Conservation (phyloP, 1,140 invertebrate genomes). For the Drosophila virilis region DNA sequence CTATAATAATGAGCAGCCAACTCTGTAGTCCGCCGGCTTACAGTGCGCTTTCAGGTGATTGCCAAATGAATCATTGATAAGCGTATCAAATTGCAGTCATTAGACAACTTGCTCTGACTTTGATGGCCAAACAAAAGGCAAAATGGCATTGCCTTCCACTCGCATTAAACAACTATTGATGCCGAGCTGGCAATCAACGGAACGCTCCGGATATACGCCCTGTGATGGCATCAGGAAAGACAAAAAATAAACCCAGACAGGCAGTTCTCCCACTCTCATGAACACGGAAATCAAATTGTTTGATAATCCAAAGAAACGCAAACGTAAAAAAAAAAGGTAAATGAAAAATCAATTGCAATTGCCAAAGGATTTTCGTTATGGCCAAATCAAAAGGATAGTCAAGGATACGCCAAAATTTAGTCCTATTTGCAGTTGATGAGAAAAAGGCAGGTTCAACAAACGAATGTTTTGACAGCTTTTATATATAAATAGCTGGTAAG, state of each 20-base stretch:
- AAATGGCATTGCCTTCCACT: background rate
- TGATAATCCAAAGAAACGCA: conserved; percentile 49
- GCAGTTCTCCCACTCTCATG: background rate
- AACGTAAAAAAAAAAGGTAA: conserved; percentile 15
- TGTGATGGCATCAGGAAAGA: conserved; percentile 22
- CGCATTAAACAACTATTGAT: conserved; percentile 43
- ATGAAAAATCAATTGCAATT: conserved; percentile 43
- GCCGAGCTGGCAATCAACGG: conserved; percentile 64
- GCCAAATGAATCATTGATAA: conserved; percentile 79
- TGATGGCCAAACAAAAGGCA: conserved; percentile 51
- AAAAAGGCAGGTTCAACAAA: background rate
- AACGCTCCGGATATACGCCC: conserved; percentile 40
- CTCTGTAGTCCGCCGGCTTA: background rate
- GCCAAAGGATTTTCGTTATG: conserved; percentile 32
- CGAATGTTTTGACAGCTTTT: background rate
- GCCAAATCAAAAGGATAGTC: conserved; percentile 10
- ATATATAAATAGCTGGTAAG: background rate
- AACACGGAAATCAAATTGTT: conserved; percentile 67
- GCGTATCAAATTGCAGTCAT: conserved; percentile 75
- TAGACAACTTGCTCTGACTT: conserved; percentile 62
- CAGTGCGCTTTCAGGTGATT: conserved; percentile 46
- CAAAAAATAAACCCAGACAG: background rate
- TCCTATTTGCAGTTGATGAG: background rate
- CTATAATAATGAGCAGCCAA: conserved; percentile 32
- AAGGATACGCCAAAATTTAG: background rate